Percentiles rank a stretch among this genome's conserved stretches.
Conservation (phyloP, 2,797 vertebrate genomes). For the Galaxias olidus region DNA sequence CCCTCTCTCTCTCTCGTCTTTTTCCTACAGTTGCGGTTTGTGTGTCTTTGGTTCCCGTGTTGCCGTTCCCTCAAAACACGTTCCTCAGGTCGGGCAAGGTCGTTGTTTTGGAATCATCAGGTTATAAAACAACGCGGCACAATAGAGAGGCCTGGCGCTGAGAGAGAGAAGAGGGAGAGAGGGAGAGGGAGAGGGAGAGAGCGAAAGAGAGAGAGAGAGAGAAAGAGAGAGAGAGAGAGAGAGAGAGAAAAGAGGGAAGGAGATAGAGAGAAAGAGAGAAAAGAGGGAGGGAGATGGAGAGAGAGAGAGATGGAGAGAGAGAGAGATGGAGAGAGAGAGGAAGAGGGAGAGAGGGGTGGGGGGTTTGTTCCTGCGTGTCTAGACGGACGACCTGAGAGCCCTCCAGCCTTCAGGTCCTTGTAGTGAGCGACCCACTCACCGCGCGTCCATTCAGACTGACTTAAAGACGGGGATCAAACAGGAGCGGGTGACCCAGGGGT, state of each 20-base stretch:
- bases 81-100: constrained; percentile 57
- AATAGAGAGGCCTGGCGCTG: not conserved
- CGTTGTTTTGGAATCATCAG: constrained; percentile 44
- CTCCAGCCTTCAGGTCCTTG: constrained; percentile 1
- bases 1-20: not conserved
- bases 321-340: too few relatives aligned
- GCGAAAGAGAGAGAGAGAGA: too few relatives aligned
- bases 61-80: constrained; percentile 50
- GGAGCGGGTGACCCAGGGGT: too few relatives aligned
- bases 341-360: too few relatives aligned
- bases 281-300: too few relatives aligned
- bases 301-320: too few relatives aligned
- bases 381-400: constrained; percentile 24
- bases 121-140: not conserved
- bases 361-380: constrained; percentile 48
- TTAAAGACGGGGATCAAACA: too few relatives aligned
- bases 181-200: constrained; percentile 18
- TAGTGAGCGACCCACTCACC: not conserved
- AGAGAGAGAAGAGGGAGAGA: constrained; percentile 63
- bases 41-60: constrained; percentile 28
- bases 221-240: too few relatives aligned
- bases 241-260: too few relatives aligned
- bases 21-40: constrained; percentile 11
- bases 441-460: not conserved
- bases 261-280: too few relatives aligned